A percentile compares a stretch with the other conserved stretches of the same genome.
These are phyloP conservation scores for Colletes gigas DNA, from an alignment of 1,140 invertebrate genomes.

Conservation along the genomic window DNA sequence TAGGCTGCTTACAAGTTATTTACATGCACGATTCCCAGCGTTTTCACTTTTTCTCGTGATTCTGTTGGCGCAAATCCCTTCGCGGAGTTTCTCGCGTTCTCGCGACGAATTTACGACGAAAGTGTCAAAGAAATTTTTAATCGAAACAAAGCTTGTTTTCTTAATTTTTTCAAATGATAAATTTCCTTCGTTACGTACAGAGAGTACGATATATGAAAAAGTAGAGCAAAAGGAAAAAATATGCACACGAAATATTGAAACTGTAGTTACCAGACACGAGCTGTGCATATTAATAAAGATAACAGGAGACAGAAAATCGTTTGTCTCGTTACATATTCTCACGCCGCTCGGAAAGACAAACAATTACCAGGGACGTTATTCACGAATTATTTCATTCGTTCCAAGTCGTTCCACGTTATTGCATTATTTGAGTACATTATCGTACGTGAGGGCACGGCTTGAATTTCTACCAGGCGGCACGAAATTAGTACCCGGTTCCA, in stretches of 20 bases:
- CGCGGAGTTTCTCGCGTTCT: conserved; percentile 35
- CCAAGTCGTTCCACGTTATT: conserved; percentile 49
- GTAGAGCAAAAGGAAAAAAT: too few relatives aligned
- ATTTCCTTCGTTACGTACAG: too few relatives aligned
- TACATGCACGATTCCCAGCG: conserved; percentile 24
- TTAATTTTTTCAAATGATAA: too few relatives aligned
- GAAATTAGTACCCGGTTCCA: conserved; percentile 57
- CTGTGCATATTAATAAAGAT: conserved; percentile 8
- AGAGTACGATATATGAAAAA: too few relatives aligned
- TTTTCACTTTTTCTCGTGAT: conserved; percentile 23
- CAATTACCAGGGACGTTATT: conserved; percentile 48
- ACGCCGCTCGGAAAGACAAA: conserved; percentile 15
- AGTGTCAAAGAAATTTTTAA: not conserved
- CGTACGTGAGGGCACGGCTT: conserved; percentile 43
- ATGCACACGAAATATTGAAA: not conserved
- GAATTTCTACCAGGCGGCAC: conserved; percentile 54
- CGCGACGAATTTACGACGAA: not conserved
- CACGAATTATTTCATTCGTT: conserved; percentile 57
- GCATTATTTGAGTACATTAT: conserved; percentile 58
- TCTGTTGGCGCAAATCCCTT: conserved; percentile 41
- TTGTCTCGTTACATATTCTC: conserved; percentile 1
- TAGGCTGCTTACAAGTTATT: conserved; percentile 33
- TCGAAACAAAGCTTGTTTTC: too few relatives aligned
- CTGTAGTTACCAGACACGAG: not conserved
- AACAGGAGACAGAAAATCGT: not conserved